phyloP scores from a whole-genome alignment of 2,113 vertebrate genomes.

The Corythoichthys intestinalis region DNA sequence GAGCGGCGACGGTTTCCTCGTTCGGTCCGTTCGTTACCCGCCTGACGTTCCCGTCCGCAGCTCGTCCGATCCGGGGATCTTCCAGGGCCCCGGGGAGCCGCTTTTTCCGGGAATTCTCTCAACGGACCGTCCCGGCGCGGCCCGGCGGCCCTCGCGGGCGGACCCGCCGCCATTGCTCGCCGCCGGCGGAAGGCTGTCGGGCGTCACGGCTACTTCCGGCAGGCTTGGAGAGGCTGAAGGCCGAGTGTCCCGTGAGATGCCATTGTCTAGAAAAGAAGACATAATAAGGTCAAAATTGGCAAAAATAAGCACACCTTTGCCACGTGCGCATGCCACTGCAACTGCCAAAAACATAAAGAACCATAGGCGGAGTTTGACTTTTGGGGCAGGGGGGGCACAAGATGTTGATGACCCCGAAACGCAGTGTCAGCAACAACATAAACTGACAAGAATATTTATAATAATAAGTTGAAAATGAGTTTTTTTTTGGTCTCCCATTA shows the following conservation, averaged over 20 bases:
- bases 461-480: too few relatives aligned
- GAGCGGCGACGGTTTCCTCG: conserved; percentile 35
- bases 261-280: conserved; percentile 79
- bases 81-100: conserved; percentile 91
- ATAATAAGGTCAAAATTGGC: neutral
- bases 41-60: conserved; percentile 86
- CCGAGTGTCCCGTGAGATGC: conserved; percentile 87
- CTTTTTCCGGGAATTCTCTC: conserved; percentile 69
- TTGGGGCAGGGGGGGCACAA: too few relatives aligned
- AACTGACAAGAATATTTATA: too few relatives aligned
- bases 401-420: too few relatives aligned
- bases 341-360: neutral
- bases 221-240: conserved; percentile 92
- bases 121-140: conserved; percentile 76
- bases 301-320: neutral
- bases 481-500: too few relatives aligned
- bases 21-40: conserved; percentile 73
- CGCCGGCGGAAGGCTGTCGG: conserved; percentile 83
- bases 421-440: too few relatives aligned
- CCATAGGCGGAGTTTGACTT: too few relatives aligned
- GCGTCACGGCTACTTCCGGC: conserved; percentile 91
- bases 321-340: conserved; percentile 34
- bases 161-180: conserved; percentile 80
- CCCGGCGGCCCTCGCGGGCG: conserved; percentile 73
- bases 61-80: conserved; percentile 93